phyloP scores from a whole-genome alignment of 2,888 invertebrate species.

The Tinea semifulvella region DNA sequence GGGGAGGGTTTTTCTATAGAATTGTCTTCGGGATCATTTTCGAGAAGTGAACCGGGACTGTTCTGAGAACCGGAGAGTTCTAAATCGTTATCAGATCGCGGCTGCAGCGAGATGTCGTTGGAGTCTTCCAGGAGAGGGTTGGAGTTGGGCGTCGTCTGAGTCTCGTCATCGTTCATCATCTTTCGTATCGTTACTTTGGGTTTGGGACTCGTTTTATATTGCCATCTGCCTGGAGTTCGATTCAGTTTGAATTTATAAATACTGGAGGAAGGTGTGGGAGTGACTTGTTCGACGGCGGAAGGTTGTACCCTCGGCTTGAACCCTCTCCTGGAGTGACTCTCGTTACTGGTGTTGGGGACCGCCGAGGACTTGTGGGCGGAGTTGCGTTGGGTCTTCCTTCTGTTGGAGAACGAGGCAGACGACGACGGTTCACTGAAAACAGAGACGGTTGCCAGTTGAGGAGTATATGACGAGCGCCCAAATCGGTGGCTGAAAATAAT shows the following conservation, averaged over 20 bases:
- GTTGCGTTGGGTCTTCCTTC: conserved; percentile 59
- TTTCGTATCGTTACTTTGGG: conserved; percentile 85
- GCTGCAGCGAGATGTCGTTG: conserved; percentile 63
- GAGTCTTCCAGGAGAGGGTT: conserved; percentile 51
- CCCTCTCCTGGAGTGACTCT: conserved; percentile 63
- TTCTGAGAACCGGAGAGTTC: conserved; percentile 77
- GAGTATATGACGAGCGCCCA: conserved; percentile 56
- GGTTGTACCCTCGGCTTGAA: conserved; percentile 75
- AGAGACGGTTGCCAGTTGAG: conserved; percentile 72
- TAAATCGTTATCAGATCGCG: conserved; percentile 71
- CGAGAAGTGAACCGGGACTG: conserved; percentile 68
- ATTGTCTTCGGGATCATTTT: conserved; percentile 70
- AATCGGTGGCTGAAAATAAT: conserved; percentile 55
- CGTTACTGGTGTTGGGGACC: conserved; percentile 44
- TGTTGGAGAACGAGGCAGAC: conserved; percentile 50
- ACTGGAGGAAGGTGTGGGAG: conserved; percentile 63
- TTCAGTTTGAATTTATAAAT: conserved; percentile 85
- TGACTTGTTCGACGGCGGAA: conserved; percentile 61
- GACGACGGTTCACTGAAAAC: conserved; percentile 71
- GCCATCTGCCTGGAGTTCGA: conserved; percentile 87
- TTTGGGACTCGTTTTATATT: conserved; percentile 89
- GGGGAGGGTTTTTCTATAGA: conserved; percentile 71
- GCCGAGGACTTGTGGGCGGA: conserved; percentile 50
- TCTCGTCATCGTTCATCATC: conserved; percentile 65
- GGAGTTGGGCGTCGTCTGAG: conserved; percentile 52